These are phyloP conservation scores for Taphrorychus bicolor DNA, from an alignment of 2,888 invertebrate genomes.

Conservation along the genomic window DNA sequence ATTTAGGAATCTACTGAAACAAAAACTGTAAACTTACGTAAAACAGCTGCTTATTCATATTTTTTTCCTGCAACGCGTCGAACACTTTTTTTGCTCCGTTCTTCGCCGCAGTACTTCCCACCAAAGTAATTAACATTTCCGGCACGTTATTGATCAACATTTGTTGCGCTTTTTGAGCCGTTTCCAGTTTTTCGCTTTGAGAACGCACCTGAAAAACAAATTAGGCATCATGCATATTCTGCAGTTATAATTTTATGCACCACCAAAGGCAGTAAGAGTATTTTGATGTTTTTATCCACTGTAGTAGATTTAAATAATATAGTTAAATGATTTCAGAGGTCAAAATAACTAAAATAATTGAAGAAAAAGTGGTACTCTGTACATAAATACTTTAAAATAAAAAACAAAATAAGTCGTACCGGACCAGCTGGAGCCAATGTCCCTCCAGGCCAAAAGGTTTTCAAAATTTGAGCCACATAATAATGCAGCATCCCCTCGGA, in stretches of 20 bases:
- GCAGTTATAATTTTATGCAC: too few relatives aligned
- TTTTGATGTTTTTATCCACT: too few relatives aligned
- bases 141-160: conserved; percentile 77
- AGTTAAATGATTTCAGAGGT: too few relatives aligned
- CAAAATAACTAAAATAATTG: too few relatives aligned
- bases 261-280: too few relatives aligned
- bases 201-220: conserved; percentile 58
- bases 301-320: too few relatives aligned
- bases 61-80: conserved; percentile 82
- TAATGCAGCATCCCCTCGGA: conserved; percentile 92
- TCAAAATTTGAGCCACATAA: conserved; percentile 81
- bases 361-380: too few relatives aligned
- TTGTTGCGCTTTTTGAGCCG: conserved; percentile 72
- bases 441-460: conserved; percentile 91
- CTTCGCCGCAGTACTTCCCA: conserved; percentile 85
- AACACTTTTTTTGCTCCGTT: conserved; percentile 87
- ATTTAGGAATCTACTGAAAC: too few relatives aligned
- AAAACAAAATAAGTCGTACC: too few relatives aligned
- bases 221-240: too few relatives aligned
- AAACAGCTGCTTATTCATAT: conserved; percentile 88
- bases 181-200: conserved; percentile 72
- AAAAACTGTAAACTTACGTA: conserved; percentile 72
- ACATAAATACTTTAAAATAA: not conserved
- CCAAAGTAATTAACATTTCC: conserved; percentile 81
- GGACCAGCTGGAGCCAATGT: conserved; percentile 68